Evolutionary conservation across 1,140 invertebrate species (phyloP).

Genomic region (Anoplophora glabripennis): DNA sequence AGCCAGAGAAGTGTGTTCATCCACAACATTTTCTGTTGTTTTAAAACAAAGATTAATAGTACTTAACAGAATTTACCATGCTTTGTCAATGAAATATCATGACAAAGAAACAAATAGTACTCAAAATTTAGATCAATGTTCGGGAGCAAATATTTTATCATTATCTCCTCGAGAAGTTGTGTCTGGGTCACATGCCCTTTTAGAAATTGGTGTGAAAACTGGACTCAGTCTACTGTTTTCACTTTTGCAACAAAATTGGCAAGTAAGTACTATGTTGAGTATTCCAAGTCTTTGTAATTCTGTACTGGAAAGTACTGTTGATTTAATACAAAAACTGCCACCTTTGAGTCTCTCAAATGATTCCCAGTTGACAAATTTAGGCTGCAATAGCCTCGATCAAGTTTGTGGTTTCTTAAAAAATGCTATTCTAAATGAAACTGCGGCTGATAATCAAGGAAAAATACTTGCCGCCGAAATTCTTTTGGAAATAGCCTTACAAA

Average conservation of each 20-base stretch:
- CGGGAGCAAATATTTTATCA: slow-evolving; percentile 13
- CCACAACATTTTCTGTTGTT: slow-evolving; percentile 57
- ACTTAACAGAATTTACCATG: slow-evolving; percentile 61
- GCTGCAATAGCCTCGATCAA: slow-evolving; percentile 56
- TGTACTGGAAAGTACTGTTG: slow-evolving; percentile 58
- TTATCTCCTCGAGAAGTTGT: slow-evolving; percentile 11
- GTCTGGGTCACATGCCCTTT: slow-evolving; percentile 56
- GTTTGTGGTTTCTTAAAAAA: slow-evolving; percentile 57
- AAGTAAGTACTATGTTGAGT: slow-evolving; percentile 43
- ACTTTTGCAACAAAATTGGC: slow-evolving; percentile 61
- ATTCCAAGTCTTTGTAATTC: slow-evolving; percentile 56
- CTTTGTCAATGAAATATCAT: slow-evolving; percentile 58
- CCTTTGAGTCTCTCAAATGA: slow-evolving; percentile 62
- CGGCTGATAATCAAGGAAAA: slow-evolving; percentile 55
- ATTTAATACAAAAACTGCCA: slow-evolving; percentile 57
- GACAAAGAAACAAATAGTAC: slow-evolving; percentile 47
- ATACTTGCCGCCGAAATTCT: slow-evolving; percentile 58
- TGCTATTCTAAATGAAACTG: slow-evolving; percentile 53
- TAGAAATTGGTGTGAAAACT: slow-evolving; percentile 65
- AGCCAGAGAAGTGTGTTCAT: slow-evolving; percentile 54
- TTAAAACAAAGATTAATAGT: slow-evolving; percentile 59
- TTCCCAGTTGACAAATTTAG: slow-evolving; percentile 57
- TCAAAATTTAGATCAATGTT: slow-evolving; percentile 28
- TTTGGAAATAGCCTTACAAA: slow-evolving; percentile 58
- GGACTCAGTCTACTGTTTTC: slow-evolving; percentile 63